Percentiles rank a stretch among this genome's conserved stretches.
These are phyloP conservation scores for Panzeria rudis DNA, from an alignment of 2,888 invertebrate species.

Conservation along the genomic window DNA sequence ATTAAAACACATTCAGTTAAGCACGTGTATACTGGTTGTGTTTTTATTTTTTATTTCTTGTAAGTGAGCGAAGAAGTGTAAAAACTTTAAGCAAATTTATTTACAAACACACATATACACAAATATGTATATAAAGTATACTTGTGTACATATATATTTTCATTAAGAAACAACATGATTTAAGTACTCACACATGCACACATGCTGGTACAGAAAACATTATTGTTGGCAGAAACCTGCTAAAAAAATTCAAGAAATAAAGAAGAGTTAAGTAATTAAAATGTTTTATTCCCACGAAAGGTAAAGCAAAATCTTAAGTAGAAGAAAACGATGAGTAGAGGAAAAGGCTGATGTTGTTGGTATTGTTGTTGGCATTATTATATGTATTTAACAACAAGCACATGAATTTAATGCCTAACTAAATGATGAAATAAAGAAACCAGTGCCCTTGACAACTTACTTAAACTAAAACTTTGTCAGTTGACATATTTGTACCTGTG, in stretches of 20 bases:
- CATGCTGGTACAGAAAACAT: neutral
- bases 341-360: neutral
- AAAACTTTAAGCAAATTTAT: conserved; percentile 12
- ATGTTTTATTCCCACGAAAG: conserved; percentile 64
- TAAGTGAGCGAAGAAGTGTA: neutral
- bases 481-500: neutral
- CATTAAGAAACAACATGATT: conserved; percentile 13
- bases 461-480: conserved; percentile 38
- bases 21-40: conserved; percentile 12
- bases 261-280: conserved; percentile 70
- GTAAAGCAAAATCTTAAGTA: conserved; percentile 11
- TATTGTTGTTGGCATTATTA: neutral
- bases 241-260: neutral
- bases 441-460: conserved; percentile 66
- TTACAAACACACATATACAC: neutral
- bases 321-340: neutral
- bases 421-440: conserved; percentile 22
- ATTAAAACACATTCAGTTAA: conserved; percentile 19
- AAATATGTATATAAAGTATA: no score
- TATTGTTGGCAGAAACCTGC: neutral
- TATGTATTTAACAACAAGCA: neutral
- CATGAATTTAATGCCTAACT: conserved; percentile 2
- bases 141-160: no score
- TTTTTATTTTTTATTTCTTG: neutral
- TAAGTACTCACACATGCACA: neutral